Evolutionary conservation across 2,888 invertebrate species (phyloP), one percentile per base, ranked within the genome.

Genomic region (Kryphioiulus occultus): DNA sequence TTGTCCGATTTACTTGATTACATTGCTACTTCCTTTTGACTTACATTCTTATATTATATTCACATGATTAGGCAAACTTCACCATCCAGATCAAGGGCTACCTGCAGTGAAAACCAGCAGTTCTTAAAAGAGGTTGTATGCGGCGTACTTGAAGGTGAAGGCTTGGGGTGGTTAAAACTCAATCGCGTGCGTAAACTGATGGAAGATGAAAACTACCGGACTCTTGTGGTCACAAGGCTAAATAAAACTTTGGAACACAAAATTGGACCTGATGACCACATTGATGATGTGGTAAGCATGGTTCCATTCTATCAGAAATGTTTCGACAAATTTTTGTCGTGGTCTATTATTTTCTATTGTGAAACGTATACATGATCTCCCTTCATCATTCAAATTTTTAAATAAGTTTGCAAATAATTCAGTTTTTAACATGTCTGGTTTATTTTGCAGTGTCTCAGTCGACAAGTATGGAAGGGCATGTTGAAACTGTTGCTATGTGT

Each of bases 121-220:
- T 98, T 98, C 92, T 93, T 99, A 85, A 97, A 97, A 91, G 98
- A 99, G 95, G 94, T 97, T 86, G 94, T 97, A 0, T 95, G 94
- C 91, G 95, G 95, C 92, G 97, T 98, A 1, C 92, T 97, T 88
- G 95, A 96, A 89, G 98, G 98, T 4, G 97, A 98, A 92, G 98
- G 98, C 0, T 96, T 99, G 0, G 98, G 99, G 26, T 99, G 99
- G 98, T 93, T 99, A 85, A 98, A 99, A 92, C 93, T 98, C 26
- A 97, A 96, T 91, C 94, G 98, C 35, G 93, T 99, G 86, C 97
- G 96, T 91, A 98, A 98, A 91, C 93, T 99, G 42, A 98, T 99
- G 97, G 99, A 99, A 92, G 99, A 99, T 92, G 99, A 99, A 92
- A 98, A 97, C 85, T 98, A 99, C 92, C 94, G 99, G 53, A 98